These are phyloP conservation scores for Anguilla obscura DNA, from an alignment of 2,797 vertebrate species.

Conservation along the genomic window DNA sequence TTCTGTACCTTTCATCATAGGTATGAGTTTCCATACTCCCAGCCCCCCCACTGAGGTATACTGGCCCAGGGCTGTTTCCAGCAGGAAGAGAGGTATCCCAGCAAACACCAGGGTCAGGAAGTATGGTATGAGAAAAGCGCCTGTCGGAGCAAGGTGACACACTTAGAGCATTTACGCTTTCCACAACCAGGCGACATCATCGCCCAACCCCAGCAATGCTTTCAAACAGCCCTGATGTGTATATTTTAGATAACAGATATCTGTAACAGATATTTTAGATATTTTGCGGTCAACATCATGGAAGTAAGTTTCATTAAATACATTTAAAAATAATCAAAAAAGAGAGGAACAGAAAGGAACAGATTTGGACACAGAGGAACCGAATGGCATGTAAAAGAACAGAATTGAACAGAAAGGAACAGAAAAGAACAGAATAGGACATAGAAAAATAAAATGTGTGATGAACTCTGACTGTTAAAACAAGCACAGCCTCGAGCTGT, in stretches of 20 bases:
- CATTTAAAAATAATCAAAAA: neutral
- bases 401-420: neutral
- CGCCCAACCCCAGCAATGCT: neutral
- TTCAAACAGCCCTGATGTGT: neutral
- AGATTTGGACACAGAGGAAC: neutral
- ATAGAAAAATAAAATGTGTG: neutral
- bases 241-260: no score
- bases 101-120: slow-evolving; percentile 88
- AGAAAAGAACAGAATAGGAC: neutral
- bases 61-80: slow-evolving; percentile 88
- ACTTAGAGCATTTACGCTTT: neutral
- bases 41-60: slow-evolving; percentile 85
- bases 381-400: neutral
- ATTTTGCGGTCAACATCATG: neutral
- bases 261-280: neutral
- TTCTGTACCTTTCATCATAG: slow-evolving; percentile 90
- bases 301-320: neutral
- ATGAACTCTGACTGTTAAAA: neutral
- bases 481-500: neutral
- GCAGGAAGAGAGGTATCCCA: slow-evolving; percentile 87
- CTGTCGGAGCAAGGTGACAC: slow-evolving; percentile 57
- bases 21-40: slow-evolving; percentile 87
- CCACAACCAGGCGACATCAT: neutral
- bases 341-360: neutral
- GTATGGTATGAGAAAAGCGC: slow-evolving; percentile 90